Evolutionary conservation across 2,888 invertebrate species (phyloP).

Genomic region (Anagyrus pseudococci): DNA sequence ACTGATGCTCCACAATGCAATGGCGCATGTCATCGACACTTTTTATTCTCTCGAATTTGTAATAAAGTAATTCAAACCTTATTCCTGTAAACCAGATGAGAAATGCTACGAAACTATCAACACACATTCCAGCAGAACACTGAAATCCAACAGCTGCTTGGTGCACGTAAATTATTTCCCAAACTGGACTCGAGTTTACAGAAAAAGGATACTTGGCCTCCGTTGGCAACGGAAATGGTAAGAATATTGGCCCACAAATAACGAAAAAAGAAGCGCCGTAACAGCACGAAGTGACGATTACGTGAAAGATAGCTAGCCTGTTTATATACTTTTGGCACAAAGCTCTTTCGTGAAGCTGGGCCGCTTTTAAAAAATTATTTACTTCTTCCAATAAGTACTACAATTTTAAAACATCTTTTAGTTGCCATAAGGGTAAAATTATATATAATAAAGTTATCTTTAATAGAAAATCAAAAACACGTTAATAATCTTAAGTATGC

Average conservation of each 20-base stretch:
- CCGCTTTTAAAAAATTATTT: constrained; percentile 22
- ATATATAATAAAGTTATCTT: too few relatives aligned
- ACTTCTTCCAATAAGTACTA: constrained; percentile 32
- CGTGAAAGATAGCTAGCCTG: constrained; percentile 36
- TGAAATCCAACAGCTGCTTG: constrained; percentile 44
- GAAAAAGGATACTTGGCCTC: constrained; percentile 42
- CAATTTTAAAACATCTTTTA: too few relatives aligned
- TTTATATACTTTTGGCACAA: constrained; percentile 41
- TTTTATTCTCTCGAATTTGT: constrained; percentile 2
- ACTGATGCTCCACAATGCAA: constrained; percentile 12
- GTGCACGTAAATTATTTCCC: constrained; percentile 41
- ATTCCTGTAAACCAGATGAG: constrained; percentile 45
- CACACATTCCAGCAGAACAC: constrained; percentile 39
- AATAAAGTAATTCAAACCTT: constrained; percentile 42
- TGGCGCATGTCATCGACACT: constrained; percentile 1
- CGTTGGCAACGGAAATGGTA: constrained; percentile 35
- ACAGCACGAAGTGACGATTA: constrained; percentile 30
- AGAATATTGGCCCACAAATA: constrained; percentile 41
- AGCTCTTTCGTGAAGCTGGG: constrained; percentile 14
- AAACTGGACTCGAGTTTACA: constrained; percentile 28
- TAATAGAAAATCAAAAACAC: too few relatives aligned
- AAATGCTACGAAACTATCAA: constrained; percentile 44
- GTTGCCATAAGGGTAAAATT: neutral
- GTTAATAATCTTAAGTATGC: too few relatives aligned
- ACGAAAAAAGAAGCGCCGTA: constrained; percentile 40